Evolutionary conservation across 2,113 vertebrate genomes (phyloP).

Genomic region (Ammodramus savannarum): DNA sequence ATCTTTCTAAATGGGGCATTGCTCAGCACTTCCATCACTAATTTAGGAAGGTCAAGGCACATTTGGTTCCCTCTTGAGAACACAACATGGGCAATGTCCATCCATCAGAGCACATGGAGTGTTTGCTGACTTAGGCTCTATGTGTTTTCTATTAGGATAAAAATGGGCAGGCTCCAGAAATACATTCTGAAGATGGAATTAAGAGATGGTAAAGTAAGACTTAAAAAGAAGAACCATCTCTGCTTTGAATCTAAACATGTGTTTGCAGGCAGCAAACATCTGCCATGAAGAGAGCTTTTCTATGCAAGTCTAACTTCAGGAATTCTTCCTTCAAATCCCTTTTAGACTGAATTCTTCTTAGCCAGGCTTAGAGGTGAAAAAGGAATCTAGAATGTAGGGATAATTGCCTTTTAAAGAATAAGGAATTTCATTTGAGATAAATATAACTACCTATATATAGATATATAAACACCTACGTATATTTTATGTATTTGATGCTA

Average conservation of each 20-base stretch:
- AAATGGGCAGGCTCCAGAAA: background rate
- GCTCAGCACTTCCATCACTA: conserved; percentile 11
- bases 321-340: background rate
- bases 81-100: background rate
- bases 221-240: background rate
- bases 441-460: background rate
- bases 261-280: background rate
- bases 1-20: conserved; percentile 13
- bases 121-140: background rate
- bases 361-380: background rate
- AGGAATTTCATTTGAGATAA: background rate
- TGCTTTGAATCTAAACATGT: background rate
- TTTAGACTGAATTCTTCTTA: background rate
- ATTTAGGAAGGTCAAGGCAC: conserved; percentile 11
- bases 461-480: background rate
- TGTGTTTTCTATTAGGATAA: background rate
- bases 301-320: background rate
- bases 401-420: background rate
- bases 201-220: background rate
- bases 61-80: background rate
- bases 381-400: background rate
- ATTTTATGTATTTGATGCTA: background rate
- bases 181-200: background rate
- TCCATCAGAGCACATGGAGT: background rate
- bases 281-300: background rate